Evolutionary conservation across 2,797 vertebrate species (phyloP).

Genomic region (Sebastes cheni): DNA sequence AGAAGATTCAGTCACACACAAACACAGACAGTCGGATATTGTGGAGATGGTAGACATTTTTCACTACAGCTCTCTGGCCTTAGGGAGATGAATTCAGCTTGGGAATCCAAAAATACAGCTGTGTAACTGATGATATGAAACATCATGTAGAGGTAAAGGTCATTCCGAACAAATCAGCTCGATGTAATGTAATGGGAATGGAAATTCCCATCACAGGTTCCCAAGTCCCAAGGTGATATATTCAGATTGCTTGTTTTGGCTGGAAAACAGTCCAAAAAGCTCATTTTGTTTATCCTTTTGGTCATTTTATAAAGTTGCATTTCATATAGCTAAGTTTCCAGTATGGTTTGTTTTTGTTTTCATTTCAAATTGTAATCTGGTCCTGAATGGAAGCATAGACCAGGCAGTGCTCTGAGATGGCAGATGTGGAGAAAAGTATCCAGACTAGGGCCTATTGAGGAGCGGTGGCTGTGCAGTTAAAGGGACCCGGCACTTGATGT

Average conservation of each 20-base stretch:
- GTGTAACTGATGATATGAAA: background rate
- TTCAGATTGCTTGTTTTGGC: background rate
- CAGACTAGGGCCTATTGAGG: background rate
- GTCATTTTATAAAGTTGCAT: background rate
- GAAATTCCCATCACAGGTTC: background rate
- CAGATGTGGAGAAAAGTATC: background rate
- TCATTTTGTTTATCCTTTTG: background rate
- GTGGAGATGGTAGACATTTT: background rate
- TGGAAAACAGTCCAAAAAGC: background rate
- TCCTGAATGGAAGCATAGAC: background rate
- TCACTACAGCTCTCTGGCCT: background rate
- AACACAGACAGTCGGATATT: background rate
- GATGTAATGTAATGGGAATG: too few relatives aligned
- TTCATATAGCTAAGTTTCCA: background rate
- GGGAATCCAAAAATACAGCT: background rate
- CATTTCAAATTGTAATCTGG: fast-evolving
- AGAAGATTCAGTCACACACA: background rate
- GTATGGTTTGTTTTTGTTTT: background rate
- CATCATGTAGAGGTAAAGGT: background rate
- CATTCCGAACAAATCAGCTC: background rate
- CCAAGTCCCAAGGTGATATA: background rate
- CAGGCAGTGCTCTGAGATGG: background rate
- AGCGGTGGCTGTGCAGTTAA: background rate
- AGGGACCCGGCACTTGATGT: background rate
- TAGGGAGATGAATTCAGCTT: background rate